Evolutionary conservation across 2,888 invertebrate genomes (phyloP).

Genomic region (Protodeltote pygarga): DNA sequence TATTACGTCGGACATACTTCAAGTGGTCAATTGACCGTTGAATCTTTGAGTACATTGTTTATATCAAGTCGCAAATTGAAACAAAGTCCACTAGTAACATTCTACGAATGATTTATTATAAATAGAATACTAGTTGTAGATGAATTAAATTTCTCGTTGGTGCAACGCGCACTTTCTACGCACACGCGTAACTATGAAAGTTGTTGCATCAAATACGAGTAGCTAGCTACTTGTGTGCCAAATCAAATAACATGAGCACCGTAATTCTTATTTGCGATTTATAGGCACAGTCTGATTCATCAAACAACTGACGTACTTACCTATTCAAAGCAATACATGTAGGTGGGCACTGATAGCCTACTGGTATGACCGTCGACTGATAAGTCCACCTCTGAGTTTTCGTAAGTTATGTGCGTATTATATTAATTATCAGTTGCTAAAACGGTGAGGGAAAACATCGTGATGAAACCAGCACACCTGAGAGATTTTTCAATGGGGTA

Average conservation of each 20-base stretch:
- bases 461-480: too few species aligned
- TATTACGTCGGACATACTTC: conserved; percentile 31
- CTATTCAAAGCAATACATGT: background rate
- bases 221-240: background rate
- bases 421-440: too few species aligned
- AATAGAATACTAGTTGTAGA: conserved; percentile 24
- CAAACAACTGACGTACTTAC: background rate
- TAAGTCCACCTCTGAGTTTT: too few species aligned
- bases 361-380: too few species aligned
- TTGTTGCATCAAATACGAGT: conserved; percentile 8
- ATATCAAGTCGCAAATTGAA: conserved; percentile 44
- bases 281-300: background rate
- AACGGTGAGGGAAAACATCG: too few species aligned
- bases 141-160: conserved; percentile 8
- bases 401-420: too few species aligned
- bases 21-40: conserved; percentile 55
- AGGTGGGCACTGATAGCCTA: too few species aligned
- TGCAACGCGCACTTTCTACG: conserved; percentile 22
- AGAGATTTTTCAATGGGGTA: too few species aligned
- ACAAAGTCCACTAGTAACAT: conserved; percentile 56
- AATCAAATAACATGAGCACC: conserved; percentile 1
- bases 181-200: conserved; percentile 8
- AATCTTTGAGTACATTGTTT: conserved; percentile 38
- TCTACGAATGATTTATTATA: conserved; percentile 42
- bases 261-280: background rate